Conservation (phyloP, 2,797 vertebrate genomes). For the Phalloptychus januarius region DNA sequence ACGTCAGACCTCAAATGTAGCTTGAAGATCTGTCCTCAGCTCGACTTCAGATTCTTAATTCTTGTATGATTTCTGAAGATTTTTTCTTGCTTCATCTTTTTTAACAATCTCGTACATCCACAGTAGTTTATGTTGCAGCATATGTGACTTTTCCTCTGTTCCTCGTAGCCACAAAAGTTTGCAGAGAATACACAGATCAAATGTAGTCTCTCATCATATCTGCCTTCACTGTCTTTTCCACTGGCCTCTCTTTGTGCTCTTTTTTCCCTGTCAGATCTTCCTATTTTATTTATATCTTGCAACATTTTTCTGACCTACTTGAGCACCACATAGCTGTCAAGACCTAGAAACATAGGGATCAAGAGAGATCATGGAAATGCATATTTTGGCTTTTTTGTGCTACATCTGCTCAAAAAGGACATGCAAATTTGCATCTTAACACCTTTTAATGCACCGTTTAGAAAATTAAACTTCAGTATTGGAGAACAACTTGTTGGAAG, state of each 20-base stretch:
- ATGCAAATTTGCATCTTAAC: not conserved
- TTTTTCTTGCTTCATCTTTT: constrained; percentile 17
- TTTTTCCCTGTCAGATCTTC: constrained; percentile 20
- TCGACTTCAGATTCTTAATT: constrained; percentile 37
- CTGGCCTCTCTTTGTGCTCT: constrained; percentile 27
- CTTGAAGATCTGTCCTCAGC: constrained; percentile 19
- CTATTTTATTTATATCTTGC: constrained; percentile 51
- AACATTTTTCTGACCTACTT: constrained; percentile 28
- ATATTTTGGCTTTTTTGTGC: not conserved
- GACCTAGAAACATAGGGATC: constrained; percentile 12
- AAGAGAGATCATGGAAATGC: constrained; percentile 1
- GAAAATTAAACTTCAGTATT: not conserved
- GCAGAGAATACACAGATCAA: constrained; percentile 54
- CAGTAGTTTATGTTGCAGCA: constrained; percentile 41
- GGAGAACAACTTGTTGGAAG: not conserved
- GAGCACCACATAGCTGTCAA: constrained; percentile 17
- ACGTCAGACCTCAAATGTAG: constrained; percentile 58
- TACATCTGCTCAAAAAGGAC: not conserved
- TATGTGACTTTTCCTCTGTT: constrained; percentile 40
- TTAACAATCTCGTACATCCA: constrained; percentile 20
- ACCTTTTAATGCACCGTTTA: not conserved
- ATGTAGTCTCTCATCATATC: constrained; percentile 23
- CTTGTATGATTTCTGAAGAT: constrained; percentile 12
- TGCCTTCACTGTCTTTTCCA: constrained; percentile 31
- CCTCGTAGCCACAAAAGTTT: constrained; percentile 26